phyloP scores from a whole-genome alignment of 2,797 vertebrate genomes.

The Rousettus madagascariensis region DNA sequence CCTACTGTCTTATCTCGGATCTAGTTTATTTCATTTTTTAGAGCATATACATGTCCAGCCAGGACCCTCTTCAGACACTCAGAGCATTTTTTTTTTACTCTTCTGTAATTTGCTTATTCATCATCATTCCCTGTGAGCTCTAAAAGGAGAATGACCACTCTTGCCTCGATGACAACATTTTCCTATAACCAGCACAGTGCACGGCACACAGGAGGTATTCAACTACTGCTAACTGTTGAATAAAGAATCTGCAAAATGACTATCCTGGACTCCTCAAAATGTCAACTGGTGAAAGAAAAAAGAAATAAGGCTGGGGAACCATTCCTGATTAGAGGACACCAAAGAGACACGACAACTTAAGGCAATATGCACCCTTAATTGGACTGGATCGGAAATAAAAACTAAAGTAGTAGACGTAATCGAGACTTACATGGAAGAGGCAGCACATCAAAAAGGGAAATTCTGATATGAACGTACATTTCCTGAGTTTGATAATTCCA shows the following conservation, averaged over 20 bases:
- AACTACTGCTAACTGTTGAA: neutral
- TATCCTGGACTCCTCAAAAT: neutral
- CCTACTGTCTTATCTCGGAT: neutral
- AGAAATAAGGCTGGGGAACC: neutral
- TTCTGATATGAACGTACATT: neutral
- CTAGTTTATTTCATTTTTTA: neutral
- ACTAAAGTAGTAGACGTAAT: neutral
- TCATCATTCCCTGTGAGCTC: neutral
- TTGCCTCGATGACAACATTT: neutral
- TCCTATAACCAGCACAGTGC: neutral
- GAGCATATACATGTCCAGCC: neutral
- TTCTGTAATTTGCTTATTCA: neutral
- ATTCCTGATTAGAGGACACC: neutral
- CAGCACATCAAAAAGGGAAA: neutral
- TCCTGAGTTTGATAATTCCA: neutral
- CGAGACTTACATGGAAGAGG: neutral
- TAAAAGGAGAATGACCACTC: neutral
- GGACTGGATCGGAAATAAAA: slow-evolving; percentile 9
- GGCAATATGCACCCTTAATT: neutral
- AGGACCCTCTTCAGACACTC: neutral
- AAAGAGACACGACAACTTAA: neutral
- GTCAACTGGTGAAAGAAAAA: neutral
- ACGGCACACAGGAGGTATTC: fast-evolving
- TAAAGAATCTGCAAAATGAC: neutral
- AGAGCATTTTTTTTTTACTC: neutral